Evolutionary conservation across 2,797 vertebrate genomes (phyloP).

Genomic region (Eurystomus glaucurus): DNA sequence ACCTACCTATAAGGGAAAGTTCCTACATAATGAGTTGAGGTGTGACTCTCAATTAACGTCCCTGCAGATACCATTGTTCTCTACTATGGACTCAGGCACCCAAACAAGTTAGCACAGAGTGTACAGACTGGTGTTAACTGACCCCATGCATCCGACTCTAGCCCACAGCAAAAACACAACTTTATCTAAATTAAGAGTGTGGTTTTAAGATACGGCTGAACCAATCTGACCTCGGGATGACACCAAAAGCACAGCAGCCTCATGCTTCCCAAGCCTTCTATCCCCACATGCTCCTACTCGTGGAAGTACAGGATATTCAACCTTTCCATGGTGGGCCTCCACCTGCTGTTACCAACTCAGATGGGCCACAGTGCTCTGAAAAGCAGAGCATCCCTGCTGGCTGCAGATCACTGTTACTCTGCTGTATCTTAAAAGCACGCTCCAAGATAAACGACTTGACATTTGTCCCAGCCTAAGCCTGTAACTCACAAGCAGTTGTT

Average conservation of each 20-base stretch:
- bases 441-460: neutral
- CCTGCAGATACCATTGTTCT: neutral
- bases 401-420: neutral
- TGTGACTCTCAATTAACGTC: neutral
- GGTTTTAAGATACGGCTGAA: neutral
- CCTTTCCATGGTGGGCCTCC: fast-evolving
- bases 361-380: neutral
- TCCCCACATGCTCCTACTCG: fast-evolving
- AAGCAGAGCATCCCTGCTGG: fast-evolving
- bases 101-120: neutral
- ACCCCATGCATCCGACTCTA: neutral
- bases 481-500: neutral
- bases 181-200: neutral
- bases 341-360: fast-evolving
- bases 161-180: neutral
- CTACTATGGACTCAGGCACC: neutral
- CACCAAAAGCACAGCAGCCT: fast-evolving
- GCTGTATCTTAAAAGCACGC: neutral
- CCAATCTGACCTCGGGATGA: neutral
- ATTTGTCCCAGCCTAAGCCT: neutral
- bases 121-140: neutral
- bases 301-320: fast-evolving
- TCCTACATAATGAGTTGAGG: neutral
- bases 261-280: neutral
- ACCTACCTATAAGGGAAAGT: slow-evolving; percentile 23